Conservation (phyloP, 2,797 vertebrate genomes). For the Gallinago nigripennis region DNA sequence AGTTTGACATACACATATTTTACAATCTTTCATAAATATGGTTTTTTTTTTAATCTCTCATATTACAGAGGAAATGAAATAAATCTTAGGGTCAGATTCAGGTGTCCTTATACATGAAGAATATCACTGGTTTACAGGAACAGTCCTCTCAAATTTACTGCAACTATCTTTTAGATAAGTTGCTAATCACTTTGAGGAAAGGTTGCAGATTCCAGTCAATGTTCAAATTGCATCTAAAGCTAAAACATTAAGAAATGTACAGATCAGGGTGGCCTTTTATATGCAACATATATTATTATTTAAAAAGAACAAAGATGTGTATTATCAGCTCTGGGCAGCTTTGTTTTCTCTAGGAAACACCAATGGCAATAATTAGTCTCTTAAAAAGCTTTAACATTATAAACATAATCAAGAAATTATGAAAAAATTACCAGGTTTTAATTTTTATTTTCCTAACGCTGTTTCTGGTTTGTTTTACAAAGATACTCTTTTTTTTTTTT, state of each 20-base stretch:
- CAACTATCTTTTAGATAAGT: background rate
- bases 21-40: background rate
- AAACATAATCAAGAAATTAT: background rate
- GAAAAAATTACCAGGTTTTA: background rate
- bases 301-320: background rate
- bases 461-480: background rate
- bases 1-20: background rate
- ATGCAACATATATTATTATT: background rate
- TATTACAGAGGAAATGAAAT: background rate
- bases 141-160: background rate
- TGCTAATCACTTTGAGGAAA: slow-evolving; percentile 1
- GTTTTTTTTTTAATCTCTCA: background rate
- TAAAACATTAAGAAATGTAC: background rate
- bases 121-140: slow-evolving; percentile 3
- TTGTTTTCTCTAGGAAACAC: background rate
- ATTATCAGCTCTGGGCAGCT: background rate
- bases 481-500: background rate
- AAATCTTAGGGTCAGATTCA: background rate
- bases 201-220: background rate
- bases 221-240: background rate
- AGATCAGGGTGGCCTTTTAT: background rate
- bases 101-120: background rate
- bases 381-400: background rate
- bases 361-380: background rate
- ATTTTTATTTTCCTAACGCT: background rate